Evolutionary conservation across 2,888 invertebrate species (phyloP), one percentile per base, ranked within the genome.

Genomic region (Zhuqinia jingwanae): DNA sequence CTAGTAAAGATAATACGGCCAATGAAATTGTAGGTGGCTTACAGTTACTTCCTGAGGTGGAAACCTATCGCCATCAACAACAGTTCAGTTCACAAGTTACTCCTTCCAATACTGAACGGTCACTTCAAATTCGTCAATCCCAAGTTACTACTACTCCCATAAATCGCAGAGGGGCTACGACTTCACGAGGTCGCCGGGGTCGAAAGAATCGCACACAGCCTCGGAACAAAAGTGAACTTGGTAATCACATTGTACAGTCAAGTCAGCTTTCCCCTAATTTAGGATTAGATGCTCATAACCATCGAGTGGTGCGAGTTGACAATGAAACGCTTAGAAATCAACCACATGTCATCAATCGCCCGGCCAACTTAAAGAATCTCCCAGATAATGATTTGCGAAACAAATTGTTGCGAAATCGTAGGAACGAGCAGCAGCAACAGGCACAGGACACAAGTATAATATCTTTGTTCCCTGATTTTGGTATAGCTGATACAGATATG

Each of bases 371-470:
- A 10, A 63, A 11, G 47, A 68, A 50, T 36, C 78, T 80, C 0
- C 80, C 80, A 2, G 70, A 56, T 1, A 42, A 47, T 20, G 80
- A 80, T 58, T 56, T 80, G n/a, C 17, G 80, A 68, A 70, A 50
- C 8, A 68, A 58, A n/a, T 25, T 80, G 10, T 45, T 80, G 2
- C 68, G 80, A 0, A 80, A 70, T 50, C 50, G 79, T 1, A 79
- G 45, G n/a, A 20, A 17, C 11, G 53, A 79, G 53, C 50, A 65
- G 22, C 27, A 65, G 22, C 27, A 15, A 0, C 56, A 77, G n/a
- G 0, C 47, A 8, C 45, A 22, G 27, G 60, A 25, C 22, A 2
- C 36, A 25, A 58, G n/a, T 27, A 17, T 42, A 22, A 25, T n/a
- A 27, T 5, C 53, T 42, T 25, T 80, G 11, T 42, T 79, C 50